Base-by-base conservation (phyloP, 2,888 invertebrate species). In the Pocota personata region DNA sequence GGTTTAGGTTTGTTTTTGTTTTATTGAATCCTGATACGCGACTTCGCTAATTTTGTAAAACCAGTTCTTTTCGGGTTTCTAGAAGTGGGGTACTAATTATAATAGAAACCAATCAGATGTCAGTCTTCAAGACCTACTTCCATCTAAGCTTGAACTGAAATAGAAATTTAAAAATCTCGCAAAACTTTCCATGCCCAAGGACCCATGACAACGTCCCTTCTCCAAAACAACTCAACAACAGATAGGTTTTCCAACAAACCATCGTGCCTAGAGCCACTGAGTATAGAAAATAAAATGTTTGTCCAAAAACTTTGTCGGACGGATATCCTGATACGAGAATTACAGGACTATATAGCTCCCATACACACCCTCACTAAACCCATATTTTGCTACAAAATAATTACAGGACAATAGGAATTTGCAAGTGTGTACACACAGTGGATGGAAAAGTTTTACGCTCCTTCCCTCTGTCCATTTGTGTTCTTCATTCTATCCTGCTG, bases 301-400 rank as follows among this genome's bases (percentile, higher is more conserved):
- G 35, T 35, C 57, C 19, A 52, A 78, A 87, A 87, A 78, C 80
- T 87, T 87, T 87, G 77, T 76, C 80, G 60, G 72, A 69, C 79
- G 79, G 79, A 84, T 73, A 73, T 86, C 82, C 78, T 75, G 79
- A 76, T 75, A 69, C 58, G 69, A 76, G 46, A 73, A 78, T 87
- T 71, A 69, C 88, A 89, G 89, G 83, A 88, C 89, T 87, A 88
- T 87, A 88, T 66, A 66, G 19, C 87, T 55, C 40, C 32, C 21
- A 27, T 3, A 27, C 50, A 5, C 35, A 43, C 55, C 40, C 50
- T 27, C 19, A 14, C 40, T 32, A 35, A 48, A 30, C 89, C 88
- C 89, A 90, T 88, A 89, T 89, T 79, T 87, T 57, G 90, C 88
- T 88, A 88, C 90, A 91, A 90, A 90, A 90, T 90, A 90, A 91